These are phyloP conservation scores for Drosophila nigromelanica DNA, from an alignment of 1,140 invertebrate genomes.

Conservation along the genomic window DNA sequence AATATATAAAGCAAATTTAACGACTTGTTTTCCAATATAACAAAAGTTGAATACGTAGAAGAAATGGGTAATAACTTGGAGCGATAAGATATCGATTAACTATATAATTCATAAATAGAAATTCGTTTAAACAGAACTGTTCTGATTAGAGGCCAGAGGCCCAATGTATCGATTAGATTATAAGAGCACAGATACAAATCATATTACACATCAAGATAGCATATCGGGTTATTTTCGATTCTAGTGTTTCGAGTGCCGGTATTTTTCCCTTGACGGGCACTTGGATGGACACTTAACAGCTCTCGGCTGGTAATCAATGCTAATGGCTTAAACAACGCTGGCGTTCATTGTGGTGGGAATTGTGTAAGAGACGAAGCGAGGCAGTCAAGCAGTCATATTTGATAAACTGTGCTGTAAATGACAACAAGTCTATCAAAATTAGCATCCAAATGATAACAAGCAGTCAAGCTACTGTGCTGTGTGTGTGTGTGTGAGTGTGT, in stretches of 20 bases:
- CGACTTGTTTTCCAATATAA: too few species aligned
- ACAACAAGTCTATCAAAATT: constrained; percentile 37
- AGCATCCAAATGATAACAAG: constrained; percentile 35
- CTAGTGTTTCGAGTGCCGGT: not conserved
- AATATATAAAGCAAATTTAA: too few species aligned
- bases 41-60: too few species aligned
- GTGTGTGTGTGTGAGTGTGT: too few species aligned
- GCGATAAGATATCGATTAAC: not conserved
- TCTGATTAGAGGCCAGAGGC: not conserved
- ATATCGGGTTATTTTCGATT: too few species aligned
- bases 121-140: not conserved
- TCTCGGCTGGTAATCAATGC: constrained; percentile 20
- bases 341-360: constrained; percentile 2
- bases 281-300: constrained; percentile 2
- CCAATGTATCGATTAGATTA: not conserved
- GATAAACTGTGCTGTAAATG: constrained; percentile 17
- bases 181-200: too few species aligned
- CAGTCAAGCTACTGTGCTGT: not conserved
- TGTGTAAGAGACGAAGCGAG: not conserved
- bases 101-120: not conserved
- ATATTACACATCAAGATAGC: not conserved
- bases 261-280: constrained; percentile 1
- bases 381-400: constrained; percentile 7
- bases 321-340: constrained; percentile 27
- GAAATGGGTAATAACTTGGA: not conserved